These are phyloP conservation scores for Limnephilus lunatus DNA, from an alignment of 2,888 invertebrate genomes.

Conservation along the genomic window DNA sequence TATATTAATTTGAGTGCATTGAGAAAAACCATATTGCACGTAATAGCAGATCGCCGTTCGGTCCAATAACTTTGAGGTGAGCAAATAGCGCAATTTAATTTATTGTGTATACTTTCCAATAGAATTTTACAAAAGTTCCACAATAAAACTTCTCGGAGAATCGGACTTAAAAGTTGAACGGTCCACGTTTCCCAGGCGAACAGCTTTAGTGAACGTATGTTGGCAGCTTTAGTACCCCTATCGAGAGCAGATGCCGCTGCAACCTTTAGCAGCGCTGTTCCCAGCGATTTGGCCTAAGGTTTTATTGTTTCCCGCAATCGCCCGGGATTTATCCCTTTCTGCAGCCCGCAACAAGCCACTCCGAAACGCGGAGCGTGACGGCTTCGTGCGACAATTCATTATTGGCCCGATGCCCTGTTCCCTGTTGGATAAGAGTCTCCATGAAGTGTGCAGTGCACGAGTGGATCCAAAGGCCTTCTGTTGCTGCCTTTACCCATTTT, in stretches of 20 bases:
- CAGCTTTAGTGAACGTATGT: not conserved
- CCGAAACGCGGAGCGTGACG: not conserved
- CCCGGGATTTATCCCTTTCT: constrained; percentile 14
- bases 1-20: not conserved
- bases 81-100: not conserved
- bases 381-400: not conserved
- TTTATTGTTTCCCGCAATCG: constrained; percentile 20
- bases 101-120: not conserved
- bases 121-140: constrained; percentile 2
- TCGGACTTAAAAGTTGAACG: constrained; percentile 2
- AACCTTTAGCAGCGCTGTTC: constrained; percentile 4
- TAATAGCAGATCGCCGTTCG: not conserved
- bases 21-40: not conserved
- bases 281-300: not conserved
- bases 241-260: constrained; percentile 15
- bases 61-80: not conserved
- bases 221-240: not conserved
- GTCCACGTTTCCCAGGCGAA: constrained; percentile 2
- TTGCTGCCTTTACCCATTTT: no score
- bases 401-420: not conserved
- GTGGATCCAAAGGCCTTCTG: no score
- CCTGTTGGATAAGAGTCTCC: not conserved
- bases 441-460: not conserved
- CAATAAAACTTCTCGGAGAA: not conserved
- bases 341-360: not conserved